phyloP scores from a whole-genome alignment of 2,113 vertebrate species.

The Anolis carolinensis region DNA sequence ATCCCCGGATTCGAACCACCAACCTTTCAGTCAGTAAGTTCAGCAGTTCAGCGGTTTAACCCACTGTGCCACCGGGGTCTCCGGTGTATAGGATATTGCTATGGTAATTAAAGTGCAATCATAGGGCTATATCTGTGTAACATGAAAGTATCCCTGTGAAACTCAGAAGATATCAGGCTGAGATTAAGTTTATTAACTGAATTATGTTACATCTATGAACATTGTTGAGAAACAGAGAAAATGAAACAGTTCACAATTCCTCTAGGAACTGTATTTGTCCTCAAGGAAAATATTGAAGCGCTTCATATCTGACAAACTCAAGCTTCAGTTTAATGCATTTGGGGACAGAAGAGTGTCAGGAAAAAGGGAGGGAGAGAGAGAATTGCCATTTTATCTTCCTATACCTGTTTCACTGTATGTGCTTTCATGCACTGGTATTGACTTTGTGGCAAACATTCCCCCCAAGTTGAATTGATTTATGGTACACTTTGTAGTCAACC shows the following conservation, averaged over 20 bases:
- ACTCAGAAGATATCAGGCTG: background rate
- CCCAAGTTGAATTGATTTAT: conserved; percentile 71
- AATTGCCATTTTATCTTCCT: conserved; percentile 16
- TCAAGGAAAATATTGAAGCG: background rate
- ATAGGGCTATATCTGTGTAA: no score
- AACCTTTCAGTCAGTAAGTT: no score
- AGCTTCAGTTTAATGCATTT: conserved; percentile 9
- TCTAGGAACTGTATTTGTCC: background rate
- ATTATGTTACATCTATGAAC: background rate
- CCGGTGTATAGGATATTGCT: no score
- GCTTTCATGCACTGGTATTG: conserved; percentile 60
- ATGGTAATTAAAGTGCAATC: no score
- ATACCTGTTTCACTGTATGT: conserved; percentile 49
- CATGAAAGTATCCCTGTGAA: no score
- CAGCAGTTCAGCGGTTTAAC: no score
- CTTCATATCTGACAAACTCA: conserved; percentile 31
- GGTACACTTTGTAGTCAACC: conserved; percentile 60
- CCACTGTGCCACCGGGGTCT: no score
- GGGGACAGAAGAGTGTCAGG: background rate
- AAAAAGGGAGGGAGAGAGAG: background rate
- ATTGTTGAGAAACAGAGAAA: background rate
- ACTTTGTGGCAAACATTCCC: conserved; percentile 56
- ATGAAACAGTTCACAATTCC: background rate
- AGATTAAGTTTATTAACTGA: background rate
- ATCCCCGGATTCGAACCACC: no score